Conservation (phyloP, 1,140 invertebrate genomes). For the Hirudo medicinalis region DNA sequence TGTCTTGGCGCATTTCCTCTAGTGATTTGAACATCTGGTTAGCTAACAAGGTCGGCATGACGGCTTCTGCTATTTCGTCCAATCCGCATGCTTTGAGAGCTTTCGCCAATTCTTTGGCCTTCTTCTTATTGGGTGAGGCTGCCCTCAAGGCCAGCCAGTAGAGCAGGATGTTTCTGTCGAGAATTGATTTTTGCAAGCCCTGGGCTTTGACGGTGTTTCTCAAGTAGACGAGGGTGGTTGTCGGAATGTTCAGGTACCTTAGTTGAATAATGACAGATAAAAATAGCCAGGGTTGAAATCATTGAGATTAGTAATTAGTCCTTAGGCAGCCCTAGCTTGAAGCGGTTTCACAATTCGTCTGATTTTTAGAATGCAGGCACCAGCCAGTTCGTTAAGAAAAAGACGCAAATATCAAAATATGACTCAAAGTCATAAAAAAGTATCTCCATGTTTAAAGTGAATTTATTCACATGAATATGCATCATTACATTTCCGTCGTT, state of each 20-base stretch:
- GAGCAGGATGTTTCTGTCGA: not conserved
- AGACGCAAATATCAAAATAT: not conserved
- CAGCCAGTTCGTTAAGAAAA: no score
- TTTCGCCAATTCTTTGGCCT: not conserved
- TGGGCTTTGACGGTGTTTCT: not conserved
- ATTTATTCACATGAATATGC: no score
- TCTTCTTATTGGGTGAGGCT: not conserved
- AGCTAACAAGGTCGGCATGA: not conserved
- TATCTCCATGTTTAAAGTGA: not conserved
- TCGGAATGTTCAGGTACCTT: slow-evolving; percentile 7
- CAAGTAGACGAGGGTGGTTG: slow-evolving; percentile 1
- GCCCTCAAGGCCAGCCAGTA: slow-evolving; percentile 1
- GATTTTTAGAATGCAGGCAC: not conserved
- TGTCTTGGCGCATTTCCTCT: not conserved
- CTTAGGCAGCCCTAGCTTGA: no score
- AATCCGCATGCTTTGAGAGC: not conserved
- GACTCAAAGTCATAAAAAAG: not conserved
- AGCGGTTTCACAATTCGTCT: not conserved
- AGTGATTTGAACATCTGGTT: slow-evolving; percentile 1
- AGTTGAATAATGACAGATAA: not conserved
- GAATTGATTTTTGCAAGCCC: not conserved
- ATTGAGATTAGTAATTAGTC: not conserved
- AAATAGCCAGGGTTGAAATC: not conserved
- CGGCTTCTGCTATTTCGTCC: not conserved
- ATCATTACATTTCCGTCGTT: not conserved